These are phyloP conservation scores for Axis porcinus DNA, from an alignment of 2,113 vertebrate species.

Conservation along the genomic window DNA sequence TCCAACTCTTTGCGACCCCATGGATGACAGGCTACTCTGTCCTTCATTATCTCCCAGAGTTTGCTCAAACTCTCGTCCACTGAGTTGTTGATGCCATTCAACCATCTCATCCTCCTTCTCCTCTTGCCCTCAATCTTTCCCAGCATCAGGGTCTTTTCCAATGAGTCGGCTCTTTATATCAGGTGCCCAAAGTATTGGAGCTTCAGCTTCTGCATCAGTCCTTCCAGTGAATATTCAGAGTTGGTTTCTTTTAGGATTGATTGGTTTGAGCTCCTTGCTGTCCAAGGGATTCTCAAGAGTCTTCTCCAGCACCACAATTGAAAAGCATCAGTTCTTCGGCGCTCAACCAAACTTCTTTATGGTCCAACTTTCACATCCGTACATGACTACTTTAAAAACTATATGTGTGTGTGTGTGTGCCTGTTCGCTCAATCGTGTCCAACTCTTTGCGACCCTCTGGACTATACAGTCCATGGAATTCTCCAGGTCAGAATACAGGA, in stretches of 20 bases:
- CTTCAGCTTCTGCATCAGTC: not conserved
- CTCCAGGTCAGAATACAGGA: not conserved
- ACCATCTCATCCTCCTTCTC: not conserved
- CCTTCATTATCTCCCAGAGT: not conserved
- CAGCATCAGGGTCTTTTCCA: not conserved
- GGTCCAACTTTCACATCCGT: not conserved
- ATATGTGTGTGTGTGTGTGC: not conserved
- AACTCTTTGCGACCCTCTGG: no score
- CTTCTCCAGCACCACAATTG: not conserved
- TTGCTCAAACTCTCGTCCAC: not conserved
- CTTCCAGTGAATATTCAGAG: not conserved
- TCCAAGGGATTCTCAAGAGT: not conserved
- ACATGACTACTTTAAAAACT: not conserved
- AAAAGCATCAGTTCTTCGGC: not conserved
- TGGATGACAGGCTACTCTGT: not conserved
- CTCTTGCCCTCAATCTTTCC: not conserved
- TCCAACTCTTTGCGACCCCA: not conserved
- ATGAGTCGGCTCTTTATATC: rapidly evolving
- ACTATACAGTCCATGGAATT: not conserved
- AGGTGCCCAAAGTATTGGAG: not conserved
- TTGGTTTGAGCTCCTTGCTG: not conserved
- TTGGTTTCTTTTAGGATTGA: not conserved
- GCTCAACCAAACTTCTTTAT: not conserved
- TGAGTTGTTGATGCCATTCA: not conserved
- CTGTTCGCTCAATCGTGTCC: not conserved